Conservation (phyloP, 2,113 vertebrate genomes). For the Todiramphus saurophagus region DNA sequence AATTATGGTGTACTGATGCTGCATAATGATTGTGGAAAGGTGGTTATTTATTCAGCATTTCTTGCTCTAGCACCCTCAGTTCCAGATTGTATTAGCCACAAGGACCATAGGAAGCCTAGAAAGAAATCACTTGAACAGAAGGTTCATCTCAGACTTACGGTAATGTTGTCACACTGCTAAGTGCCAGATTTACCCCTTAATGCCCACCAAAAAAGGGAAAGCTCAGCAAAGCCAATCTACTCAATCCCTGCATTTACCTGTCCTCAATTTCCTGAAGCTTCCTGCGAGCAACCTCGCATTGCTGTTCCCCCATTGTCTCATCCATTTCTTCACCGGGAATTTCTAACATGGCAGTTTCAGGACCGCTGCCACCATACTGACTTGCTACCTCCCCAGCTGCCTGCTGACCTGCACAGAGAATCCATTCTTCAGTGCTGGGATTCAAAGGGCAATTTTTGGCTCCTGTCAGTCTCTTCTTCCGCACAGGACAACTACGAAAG, state of each 20-base stretch:
- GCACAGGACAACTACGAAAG: slow-evolving; percentile 71
- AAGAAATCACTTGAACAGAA: background rate
- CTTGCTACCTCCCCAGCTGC: slow-evolving; percentile 66
- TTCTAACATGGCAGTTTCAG: slow-evolving; percentile 67
- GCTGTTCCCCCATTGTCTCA: slow-evolving; percentile 74
- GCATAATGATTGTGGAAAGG: background rate
- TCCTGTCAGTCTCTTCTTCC: slow-evolving; percentile 76
- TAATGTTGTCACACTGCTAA: background rate
- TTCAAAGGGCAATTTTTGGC: slow-evolving; percentile 58
- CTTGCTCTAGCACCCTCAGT: background rate
- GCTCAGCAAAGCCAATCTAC: slow-evolving; percentile 34
- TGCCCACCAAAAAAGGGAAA: slow-evolving; percentile 25
- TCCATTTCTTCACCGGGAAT: slow-evolving; percentile 79
- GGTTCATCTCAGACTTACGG: background rate
- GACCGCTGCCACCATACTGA: slow-evolving; percentile 55
- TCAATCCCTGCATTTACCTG: slow-evolving; percentile 71
- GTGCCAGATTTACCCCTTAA: background rate
- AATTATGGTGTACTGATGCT: background rate
- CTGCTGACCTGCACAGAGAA: slow-evolving; percentile 71
- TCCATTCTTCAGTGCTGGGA: slow-evolving; percentile 64
- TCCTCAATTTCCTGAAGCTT: slow-evolving; percentile 81
- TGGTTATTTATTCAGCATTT: background rate
- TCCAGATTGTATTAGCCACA: background rate
- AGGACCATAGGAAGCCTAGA: background rate
- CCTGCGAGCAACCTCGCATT: slow-evolving; percentile 76